phyloP scores from a whole-genome alignment of 1,140 invertebrate species.

The Caenorhabditis inopinata region DNA sequence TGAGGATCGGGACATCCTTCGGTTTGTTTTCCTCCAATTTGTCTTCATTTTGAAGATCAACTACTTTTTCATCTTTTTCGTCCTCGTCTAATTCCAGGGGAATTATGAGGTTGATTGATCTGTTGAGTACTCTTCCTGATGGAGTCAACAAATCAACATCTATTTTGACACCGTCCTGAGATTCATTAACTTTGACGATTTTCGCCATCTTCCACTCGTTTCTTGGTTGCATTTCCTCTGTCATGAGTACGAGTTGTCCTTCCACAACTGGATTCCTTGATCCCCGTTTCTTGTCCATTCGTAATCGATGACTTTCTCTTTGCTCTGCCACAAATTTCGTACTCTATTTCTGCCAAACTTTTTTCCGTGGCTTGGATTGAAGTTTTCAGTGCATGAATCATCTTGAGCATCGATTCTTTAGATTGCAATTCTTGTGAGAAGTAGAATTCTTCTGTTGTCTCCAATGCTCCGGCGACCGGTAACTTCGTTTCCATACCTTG shows the following conservation, averaged over 20 bases:
- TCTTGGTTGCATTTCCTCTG: neutral
- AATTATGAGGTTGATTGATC: neutral
- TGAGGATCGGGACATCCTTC: neutral
- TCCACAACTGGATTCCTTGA: neutral
- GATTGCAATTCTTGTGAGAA: neutral
- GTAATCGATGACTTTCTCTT: neutral
- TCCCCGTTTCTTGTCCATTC: neutral
- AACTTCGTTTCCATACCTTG: neutral
- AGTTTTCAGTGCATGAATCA: neutral
- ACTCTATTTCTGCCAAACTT: neutral
- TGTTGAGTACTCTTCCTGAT: neutral
- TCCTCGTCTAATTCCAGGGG: neutral
- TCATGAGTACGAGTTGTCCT: neutral
- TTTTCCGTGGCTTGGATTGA: neutral
- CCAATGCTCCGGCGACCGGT: neutral
- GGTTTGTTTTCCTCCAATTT: neutral
- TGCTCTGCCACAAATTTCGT: neutral
- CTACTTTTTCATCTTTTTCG: neutral
- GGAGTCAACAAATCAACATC: neutral
- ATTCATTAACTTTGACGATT: neutral
- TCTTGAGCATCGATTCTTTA: neutral
- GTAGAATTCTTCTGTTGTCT: neutral
- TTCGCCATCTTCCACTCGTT: neutral
- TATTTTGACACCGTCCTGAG: neutral
- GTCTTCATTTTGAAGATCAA: no score